Evolutionary conservation across 2,797 vertebrate genomes (phyloP).

Genomic region (Lacerta agilis): DNA sequence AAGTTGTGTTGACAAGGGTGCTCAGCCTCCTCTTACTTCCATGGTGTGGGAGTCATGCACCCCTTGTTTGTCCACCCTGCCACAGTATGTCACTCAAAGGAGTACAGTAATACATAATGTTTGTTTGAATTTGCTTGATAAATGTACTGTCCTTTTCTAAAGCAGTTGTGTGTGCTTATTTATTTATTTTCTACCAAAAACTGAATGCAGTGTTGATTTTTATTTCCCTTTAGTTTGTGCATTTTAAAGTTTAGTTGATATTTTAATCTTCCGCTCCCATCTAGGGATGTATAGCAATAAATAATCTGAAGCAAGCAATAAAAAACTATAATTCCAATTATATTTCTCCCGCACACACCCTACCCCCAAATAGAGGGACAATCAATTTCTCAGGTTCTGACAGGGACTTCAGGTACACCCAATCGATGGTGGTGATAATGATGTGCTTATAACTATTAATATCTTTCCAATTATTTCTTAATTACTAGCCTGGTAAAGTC

Average conservation of each 20-base stretch:
- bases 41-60: no score
- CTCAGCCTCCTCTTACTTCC: background rate
- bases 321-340: constrained; percentile 67
- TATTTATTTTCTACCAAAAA: background rate
- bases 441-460: constrained; percentile 78
- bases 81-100: background rate
- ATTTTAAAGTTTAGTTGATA: constrained; percentile 53
- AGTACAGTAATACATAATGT: background rate
- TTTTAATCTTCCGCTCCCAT: constrained; percentile 59
- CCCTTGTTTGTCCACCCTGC: background rate
- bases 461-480: constrained; percentile 74
- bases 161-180: no score
- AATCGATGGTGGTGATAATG: constrained; percentile 74
- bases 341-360: constrained; percentile 50
- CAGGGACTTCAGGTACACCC: constrained; percentile 64
- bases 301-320: constrained; percentile 56
- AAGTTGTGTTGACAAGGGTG: background rate
- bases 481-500: constrained; percentile 64
- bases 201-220: constrained; percentile 26
- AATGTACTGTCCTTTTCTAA: no score
- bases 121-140: constrained; percentile 35
- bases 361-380: constrained; percentile 32
- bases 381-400: constrained; percentile 69
- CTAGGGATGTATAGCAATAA: constrained; percentile 58
- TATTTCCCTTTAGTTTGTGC: constrained; percentile 7